phyloP scores from a whole-genome alignment of 2,113 vertebrate species.

The Charina bottae region DNA sequence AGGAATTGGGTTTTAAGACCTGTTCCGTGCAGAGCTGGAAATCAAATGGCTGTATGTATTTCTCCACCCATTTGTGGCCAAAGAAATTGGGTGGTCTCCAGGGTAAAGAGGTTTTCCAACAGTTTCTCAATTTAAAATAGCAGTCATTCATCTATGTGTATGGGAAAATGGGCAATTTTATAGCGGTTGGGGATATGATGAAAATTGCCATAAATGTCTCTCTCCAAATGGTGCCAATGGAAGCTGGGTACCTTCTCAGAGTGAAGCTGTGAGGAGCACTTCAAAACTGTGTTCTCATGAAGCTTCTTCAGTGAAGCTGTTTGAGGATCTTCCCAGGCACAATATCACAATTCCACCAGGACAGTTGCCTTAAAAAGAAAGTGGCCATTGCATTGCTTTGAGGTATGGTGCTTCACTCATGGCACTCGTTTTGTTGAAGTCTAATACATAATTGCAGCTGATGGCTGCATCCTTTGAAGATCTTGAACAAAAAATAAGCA shows the following conservation, averaged over 20 bases:
- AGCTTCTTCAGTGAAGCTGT: too few relatives aligned
- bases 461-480: too few relatives aligned
- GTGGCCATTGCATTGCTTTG: too few relatives aligned
- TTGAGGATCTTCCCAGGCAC: too few relatives aligned
- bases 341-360: too few relatives aligned
- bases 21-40: background rate
- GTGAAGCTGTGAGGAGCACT: background rate
- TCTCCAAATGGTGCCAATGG: background rate
- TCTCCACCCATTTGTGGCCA: background rate
- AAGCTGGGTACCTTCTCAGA: background rate
- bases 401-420: too few relatives aligned
- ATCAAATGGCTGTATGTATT: background rate
- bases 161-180: background rate
- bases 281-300: too few relatives aligned
- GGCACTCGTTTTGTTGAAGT: too few relatives aligned
- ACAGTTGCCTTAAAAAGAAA: too few relatives aligned
- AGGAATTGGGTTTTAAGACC: background rate
- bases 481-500: too few relatives aligned
- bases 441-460: too few relatives aligned
- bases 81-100: background rate
- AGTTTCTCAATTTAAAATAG: background rate
- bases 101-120: background rate
- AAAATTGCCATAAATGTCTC: background rate
- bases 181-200: background rate
- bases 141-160: background rate